phyloP scores from a whole-genome alignment of 2,888 invertebrate species.

The Nymphalis polychloros region DNA sequence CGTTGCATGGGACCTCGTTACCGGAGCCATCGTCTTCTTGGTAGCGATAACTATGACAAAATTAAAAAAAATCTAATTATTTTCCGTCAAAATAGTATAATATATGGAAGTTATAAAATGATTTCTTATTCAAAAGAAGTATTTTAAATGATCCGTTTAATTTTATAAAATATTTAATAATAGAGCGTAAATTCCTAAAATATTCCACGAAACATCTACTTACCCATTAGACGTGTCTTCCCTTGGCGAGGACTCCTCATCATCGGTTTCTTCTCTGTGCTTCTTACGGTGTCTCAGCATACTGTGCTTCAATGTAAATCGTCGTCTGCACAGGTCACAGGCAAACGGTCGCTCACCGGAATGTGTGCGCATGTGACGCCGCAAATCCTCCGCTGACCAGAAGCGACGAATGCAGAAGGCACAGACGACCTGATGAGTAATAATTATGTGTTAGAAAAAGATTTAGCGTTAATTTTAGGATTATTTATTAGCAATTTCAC shows the following conservation, averaged over 20 bases:
- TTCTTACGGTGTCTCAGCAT: constrained; percentile 97
- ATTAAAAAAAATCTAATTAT: background rate
- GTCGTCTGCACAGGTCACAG: constrained; percentile 92
- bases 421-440: constrained; percentile 86
- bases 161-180: background rate
- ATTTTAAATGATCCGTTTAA: too few species aligned
- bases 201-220: constrained; percentile 36
- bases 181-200: background rate
- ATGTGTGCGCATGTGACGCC: constrained; percentile 96
- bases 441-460: background rate
- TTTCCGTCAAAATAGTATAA: background rate
- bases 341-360: constrained; percentile 95
- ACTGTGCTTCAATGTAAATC: constrained; percentile 96
- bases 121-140: too few species aligned
- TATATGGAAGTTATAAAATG: too few species aligned
- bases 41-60: constrained; percentile 62
- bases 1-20: constrained; percentile 73
- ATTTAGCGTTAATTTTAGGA: background rate
- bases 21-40: constrained; percentile 75
- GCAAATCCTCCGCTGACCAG: constrained; percentile 96
- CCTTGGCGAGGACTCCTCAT: constrained; percentile 73
- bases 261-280: constrained; percentile 84
- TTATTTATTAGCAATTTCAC: too few species aligned
- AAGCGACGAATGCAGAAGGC: constrained; percentile 96
- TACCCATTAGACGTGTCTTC: constrained; percentile 72